Base-by-base conservation (phyloP, 2,797 vertebrate species). In the Gallinago solitaria region DNA sequence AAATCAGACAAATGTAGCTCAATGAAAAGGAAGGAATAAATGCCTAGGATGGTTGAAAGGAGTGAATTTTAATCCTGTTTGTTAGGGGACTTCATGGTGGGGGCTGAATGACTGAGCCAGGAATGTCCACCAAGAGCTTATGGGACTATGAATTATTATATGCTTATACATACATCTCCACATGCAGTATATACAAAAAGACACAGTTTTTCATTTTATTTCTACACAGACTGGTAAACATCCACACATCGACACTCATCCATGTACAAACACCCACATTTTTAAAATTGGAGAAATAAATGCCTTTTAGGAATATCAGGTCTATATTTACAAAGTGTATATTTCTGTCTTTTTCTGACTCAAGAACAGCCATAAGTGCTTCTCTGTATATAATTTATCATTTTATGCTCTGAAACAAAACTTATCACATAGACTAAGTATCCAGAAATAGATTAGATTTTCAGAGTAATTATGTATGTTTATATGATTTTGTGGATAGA, bases 1-100 rank as follows among this genome's bases (percentile, higher is more conserved):
- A 99, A 99, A 99, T 99, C 99, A 99, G 98, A 99, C 98, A 98
- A 99, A 98, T 98, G 98, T 98, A 98, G 98, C 98, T 98, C 98
- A 98, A 98, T 98, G 99, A 98, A 98, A 98, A 98, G 98, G 98
- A 98, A 98, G 98, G 98, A 98, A 98, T 98, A 98, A 98, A 98
- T 97, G 97, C 98, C 97, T 97, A 96, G 96, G 97, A 97, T 86
- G 97, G 97, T 95, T 98, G 98, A 98, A 98, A 98, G 97, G 97
- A 98, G 95, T 97, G 97, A 97, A 98, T 98, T 98, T 98, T 98
- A 98, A 98, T 98, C 98, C 98, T 98, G 98, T 98, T 97, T 98
- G 98, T 98, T 97, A 98, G 97, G 97, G 96, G 96, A 97, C 96
- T 97, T 94, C 97, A 95, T 95, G 91, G 95, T 89, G 94, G 96